phyloP scores from a whole-genome alignment of 2,113 vertebrate species.

The Hypocryptadius cinnamomeus region DNA sequence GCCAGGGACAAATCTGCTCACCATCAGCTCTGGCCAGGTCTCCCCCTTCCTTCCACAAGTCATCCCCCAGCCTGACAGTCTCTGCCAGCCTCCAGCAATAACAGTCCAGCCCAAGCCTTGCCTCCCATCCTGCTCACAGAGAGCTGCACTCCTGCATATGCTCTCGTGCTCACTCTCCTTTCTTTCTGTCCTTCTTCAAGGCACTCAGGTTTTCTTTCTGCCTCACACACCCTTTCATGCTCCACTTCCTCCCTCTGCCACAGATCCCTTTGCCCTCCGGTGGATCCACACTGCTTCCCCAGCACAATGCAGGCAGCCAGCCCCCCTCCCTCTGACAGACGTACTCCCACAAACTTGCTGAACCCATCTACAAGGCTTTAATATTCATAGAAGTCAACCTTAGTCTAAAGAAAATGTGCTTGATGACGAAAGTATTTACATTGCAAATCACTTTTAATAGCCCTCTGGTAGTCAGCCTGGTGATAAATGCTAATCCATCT shows the following conservation, averaged over 20 bases:
- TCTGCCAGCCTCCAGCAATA: neutral
- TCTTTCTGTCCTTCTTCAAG: neutral
- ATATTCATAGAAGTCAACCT: constrained; percentile 45
- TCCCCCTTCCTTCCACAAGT: neutral
- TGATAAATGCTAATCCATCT: constrained; percentile 47
- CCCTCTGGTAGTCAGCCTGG: constrained; percentile 34
- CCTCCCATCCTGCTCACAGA: neutral
- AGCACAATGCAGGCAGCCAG: neutral
- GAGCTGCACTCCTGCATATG: neutral
- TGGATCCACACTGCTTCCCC: neutral
- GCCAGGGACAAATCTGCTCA: neutral
- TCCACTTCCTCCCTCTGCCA: neutral
- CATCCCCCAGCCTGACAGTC: neutral
- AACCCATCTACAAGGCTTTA: constrained; percentile 12
- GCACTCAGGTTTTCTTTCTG: neutral
- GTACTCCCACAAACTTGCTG: neutral
- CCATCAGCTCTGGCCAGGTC: neutral
- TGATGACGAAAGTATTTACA: constrained; percentile 59
- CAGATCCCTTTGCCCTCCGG: neutral
- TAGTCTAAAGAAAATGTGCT: constrained; percentile 39
- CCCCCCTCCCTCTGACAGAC: neutral
- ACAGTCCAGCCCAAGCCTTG: neutral
- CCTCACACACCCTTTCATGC: neutral
- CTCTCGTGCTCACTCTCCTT: neutral
- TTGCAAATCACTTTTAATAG: constrained; percentile 62